Base-by-base conservation (phyloP, 2,888 invertebrate genomes). In the Luperina testacea region DNA sequence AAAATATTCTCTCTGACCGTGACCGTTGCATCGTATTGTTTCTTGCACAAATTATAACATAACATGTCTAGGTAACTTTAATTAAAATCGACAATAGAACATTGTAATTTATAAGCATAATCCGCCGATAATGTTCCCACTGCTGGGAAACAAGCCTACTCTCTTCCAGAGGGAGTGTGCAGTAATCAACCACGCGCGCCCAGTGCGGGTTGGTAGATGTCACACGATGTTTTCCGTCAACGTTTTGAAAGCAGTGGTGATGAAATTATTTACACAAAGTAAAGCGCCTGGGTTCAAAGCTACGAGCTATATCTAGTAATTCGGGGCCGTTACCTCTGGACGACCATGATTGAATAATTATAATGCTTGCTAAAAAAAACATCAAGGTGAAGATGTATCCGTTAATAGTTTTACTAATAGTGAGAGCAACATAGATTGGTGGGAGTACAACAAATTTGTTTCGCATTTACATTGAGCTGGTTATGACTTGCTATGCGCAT, bases 381-480 rank as follows among this genome's bases (percentile, higher is more conserved):
- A n/a, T 57, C 11, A n/a, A 9, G 32, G 6, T 38, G 38, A 38
- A 20, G 20, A 7, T 48, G 17, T 42, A 20, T 20, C 24, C 38
- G 15, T 20, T 68, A 64, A 81, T 45, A 70, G n/a, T 68, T 74
- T 67, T 74, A 20, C 9, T 68, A 74, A 65, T 73, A 59, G 24
- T 57, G 24, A 3, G n/a, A 63, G 45, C 51, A 9, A 61, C 63
- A 48, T 9, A 67, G 51, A 70, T 74, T 38, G 1, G 32, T 67
- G 17, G n/a, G 8, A 53, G 57, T 71, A 74, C 17, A n/a, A 74
- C 17, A n/a, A 69, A 84, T 83, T 80, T 63, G 38, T 73, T 83
- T 67, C 57, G 65, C 72, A 83, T 83, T 67, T 79, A 71, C 73
- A 83, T 83, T 27, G 24, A 27, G 27, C 15, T 32, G 9, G 79